Conservation (phyloP, 2,888 invertebrate genomes). For the Xylophagus ater region DNA sequence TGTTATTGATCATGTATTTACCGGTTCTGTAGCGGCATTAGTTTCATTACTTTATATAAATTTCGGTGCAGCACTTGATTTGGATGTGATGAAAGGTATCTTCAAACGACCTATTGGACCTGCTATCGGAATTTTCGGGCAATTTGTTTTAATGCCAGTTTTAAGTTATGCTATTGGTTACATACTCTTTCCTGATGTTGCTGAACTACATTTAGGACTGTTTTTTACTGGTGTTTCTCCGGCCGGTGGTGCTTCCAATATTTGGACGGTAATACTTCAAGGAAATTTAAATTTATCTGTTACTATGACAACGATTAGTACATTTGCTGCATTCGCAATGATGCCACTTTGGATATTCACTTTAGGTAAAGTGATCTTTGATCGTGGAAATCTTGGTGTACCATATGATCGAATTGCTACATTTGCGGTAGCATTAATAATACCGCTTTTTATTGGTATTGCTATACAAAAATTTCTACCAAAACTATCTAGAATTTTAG, state of each 20-base stretch:
- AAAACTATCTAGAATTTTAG: conserved; percentile 55
- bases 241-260: conserved; percentile 93
- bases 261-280: conserved; percentile 84
- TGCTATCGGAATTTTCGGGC: conserved; percentile 62
- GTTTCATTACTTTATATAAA: conserved; percentile 77
- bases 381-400: conserved; percentile 56
- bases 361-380: conserved; percentile 65
- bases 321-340: conserved; percentile 78
- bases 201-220: conserved; percentile 68
- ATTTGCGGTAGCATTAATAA: conserved; percentile 61
- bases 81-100: conserved; percentile 54
- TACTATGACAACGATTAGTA: conserved; percentile 89
- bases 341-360: conserved; percentile 90
- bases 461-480: conserved; percentile 58
- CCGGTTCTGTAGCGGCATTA: conserved; percentile 60
- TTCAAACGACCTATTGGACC: conserved; percentile 66
- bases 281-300: conserved; percentile 90
- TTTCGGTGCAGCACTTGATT: conserved; percentile 81
- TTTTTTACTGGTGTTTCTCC: conserved; percentile 86
- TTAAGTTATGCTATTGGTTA: conserved; percentile 63
- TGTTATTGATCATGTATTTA: conserved; percentile 61
- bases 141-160: conserved; percentile 78
- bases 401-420: conserved; percentile 67
- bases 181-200: conserved; percentile 54
- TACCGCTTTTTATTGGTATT: conserved; percentile 60